Evolutionary conservation across 2,113 vertebrate species (phyloP).

Genomic region (Coracopsis vasa): DNA sequence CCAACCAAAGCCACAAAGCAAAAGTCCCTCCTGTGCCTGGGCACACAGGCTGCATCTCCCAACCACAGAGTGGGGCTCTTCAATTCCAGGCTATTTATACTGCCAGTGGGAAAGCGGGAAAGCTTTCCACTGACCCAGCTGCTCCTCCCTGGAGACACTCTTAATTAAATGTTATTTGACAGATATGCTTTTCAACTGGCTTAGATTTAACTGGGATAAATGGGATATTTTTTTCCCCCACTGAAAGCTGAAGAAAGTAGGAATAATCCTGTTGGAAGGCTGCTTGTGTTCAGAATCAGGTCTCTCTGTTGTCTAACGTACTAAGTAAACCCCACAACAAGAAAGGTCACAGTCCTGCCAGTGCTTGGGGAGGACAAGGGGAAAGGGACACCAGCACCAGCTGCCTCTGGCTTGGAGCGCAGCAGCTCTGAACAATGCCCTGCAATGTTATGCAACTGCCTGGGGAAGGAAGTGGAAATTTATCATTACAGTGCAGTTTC

Average conservation of each 20-base stretch:
- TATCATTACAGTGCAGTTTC: slow-evolving; percentile 28
- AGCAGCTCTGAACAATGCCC: slow-evolving; percentile 9
- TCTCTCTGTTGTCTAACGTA: not conserved
- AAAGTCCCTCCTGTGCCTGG: not conserved
- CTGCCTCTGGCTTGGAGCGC: not conserved
- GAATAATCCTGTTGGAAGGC: not conserved
- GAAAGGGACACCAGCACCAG: not conserved
- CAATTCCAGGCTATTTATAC: slow-evolving; percentile 29
- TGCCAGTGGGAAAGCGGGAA: not conserved
- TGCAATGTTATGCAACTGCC: slow-evolving; percentile 16
- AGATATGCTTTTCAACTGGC: not conserved
- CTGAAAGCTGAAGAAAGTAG: not conserved
- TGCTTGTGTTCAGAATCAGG: not conserved
- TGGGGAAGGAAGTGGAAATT: slow-evolving; percentile 60
- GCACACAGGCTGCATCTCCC: not conserved
- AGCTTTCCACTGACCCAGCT: not conserved
- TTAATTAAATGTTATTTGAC: slow-evolving; percentile 6
- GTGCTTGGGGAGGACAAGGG: not conserved
- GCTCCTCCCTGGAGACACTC: not conserved
- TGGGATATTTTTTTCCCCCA: not conserved
- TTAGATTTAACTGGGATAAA: not conserved
- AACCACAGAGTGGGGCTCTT: not conserved
- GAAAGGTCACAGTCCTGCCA: not conserved
- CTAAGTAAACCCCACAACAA: not conserved
- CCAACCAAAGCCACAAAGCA: not conserved